phyloP scores from a whole-genome alignment of 2,113 vertebrate genomes.

The Colistium nudipinnis region DNA sequence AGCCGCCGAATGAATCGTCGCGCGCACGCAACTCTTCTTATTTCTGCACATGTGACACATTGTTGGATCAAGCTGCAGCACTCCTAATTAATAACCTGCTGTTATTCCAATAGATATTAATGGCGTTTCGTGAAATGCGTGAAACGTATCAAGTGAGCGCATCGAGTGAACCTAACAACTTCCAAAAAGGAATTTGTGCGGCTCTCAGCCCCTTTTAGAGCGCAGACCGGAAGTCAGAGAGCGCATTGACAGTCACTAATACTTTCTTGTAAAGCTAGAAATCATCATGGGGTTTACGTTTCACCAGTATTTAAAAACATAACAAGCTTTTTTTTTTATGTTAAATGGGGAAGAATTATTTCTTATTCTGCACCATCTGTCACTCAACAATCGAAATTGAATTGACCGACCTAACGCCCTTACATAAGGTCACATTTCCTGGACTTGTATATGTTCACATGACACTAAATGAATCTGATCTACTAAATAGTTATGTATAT shows the following conservation, averaged over 20 bases:
- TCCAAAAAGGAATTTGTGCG: background rate
- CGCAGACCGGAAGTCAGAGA: background rate
- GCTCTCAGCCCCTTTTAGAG: background rate
- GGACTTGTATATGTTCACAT: too few species aligned
- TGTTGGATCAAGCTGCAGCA: background rate
- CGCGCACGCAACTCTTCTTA: background rate
- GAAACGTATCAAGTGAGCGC: background rate
- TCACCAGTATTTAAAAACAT: background rate
- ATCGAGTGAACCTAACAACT: background rate
- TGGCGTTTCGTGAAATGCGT: constrained; percentile 3
- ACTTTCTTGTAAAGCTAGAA: background rate
- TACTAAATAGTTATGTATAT: too few species aligned
- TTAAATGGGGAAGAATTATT: background rate
- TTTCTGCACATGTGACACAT: background rate
- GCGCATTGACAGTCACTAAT: background rate
- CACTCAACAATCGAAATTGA: too few species aligned
- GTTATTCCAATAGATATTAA: background rate
- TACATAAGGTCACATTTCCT: too few species aligned
- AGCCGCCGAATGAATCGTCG: constrained; percentile 49
- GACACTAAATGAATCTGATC: background rate
- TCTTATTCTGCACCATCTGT: background rate
- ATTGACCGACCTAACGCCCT: background rate
- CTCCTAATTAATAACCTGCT: background rate
- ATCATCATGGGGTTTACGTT: background rate
- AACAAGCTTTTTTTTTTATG: background rate